These are phyloP conservation scores for Lagopus muta DNA, from an alignment of 2,113 vertebrate genomes.

Conservation along the genomic window DNA sequence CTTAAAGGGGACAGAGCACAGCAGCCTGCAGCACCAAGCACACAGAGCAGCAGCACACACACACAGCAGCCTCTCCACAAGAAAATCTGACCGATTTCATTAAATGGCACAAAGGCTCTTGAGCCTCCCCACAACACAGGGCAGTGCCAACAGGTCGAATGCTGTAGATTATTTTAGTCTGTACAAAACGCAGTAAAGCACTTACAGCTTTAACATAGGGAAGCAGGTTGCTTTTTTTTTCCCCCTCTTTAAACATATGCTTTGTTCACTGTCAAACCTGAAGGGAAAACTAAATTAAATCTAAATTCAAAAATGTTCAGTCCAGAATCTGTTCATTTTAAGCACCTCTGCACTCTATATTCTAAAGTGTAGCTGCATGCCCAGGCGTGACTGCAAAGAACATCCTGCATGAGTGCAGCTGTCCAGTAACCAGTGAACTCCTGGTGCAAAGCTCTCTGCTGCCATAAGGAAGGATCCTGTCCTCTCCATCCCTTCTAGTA, in stretches of 20 bases:
- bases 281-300: background rate
- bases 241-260: background rate
- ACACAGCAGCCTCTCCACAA: background rate
- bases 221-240: background rate
- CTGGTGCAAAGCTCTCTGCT: background rate
- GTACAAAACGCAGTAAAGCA: background rate
- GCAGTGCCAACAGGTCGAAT: background rate
- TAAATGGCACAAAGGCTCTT: background rate
- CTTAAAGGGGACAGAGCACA: constrained; percentile 29
- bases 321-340: background rate
- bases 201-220: background rate
- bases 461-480: background rate
- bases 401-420: background rate
- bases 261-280: background rate
- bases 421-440: background rate
- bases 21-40: background rate
- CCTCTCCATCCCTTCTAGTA: background rate
- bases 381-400: background rate
- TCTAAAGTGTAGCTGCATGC: background rate
- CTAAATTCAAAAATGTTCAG: background rate
- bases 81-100: background rate
- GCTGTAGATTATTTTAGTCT: background rate
- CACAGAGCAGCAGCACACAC: background rate
- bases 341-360: background rate
- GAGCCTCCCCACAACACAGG: background rate